These are phyloP conservation scores for Proterorhinus semilunaris DNA, from an alignment of 2,113 vertebrate genomes.

Conservation along the genomic window DNA sequence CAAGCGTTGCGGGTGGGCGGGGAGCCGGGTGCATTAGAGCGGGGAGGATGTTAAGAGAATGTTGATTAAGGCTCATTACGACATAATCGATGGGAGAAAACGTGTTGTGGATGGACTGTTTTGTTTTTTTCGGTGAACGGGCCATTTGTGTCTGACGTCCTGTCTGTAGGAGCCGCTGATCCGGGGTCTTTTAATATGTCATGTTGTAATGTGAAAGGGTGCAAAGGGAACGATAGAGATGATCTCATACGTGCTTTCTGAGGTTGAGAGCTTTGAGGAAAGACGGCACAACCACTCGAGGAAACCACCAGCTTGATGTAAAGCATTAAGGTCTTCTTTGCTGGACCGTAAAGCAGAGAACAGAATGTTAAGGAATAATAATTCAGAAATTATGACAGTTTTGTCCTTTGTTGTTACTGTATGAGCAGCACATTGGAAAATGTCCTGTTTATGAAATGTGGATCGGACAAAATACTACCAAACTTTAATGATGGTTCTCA, in stretches of 20 bases:
- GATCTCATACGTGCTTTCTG: constrained; percentile 25
- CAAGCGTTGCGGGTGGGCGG: constrained; percentile 52
- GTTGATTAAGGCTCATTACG: constrained; percentile 69
- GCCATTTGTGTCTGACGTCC: constrained; percentile 35
- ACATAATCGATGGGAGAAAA: constrained; percentile 50
- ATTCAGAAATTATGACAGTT: no score
- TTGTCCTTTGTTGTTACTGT: no score
- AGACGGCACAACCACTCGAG: background rate
- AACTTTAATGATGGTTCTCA: no score
- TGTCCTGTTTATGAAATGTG: no score
- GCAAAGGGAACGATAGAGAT: constrained; percentile 5
- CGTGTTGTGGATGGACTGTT: constrained; percentile 21
- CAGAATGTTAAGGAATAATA: no score
- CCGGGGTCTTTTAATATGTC: constrained; percentile 15
- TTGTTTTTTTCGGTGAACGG: constrained; percentile 10
- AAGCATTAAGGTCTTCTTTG: constrained; percentile 1
- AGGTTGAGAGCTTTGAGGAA: constrained; percentile 20
- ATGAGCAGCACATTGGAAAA: no score
- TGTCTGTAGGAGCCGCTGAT: constrained; percentile 28
- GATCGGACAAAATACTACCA: no score
- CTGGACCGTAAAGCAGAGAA: no score
- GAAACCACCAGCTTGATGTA: constrained; percentile 14
- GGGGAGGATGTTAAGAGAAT: constrained; percentile 61
- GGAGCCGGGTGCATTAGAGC: constrained; percentile 63
- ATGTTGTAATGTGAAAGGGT: constrained; percentile 23